A percentile compares a stretch with the other conserved stretches of the same genome.
Conservation (phyloP, 2,888 invertebrate species). For the Hypena proboscidalis region DNA sequence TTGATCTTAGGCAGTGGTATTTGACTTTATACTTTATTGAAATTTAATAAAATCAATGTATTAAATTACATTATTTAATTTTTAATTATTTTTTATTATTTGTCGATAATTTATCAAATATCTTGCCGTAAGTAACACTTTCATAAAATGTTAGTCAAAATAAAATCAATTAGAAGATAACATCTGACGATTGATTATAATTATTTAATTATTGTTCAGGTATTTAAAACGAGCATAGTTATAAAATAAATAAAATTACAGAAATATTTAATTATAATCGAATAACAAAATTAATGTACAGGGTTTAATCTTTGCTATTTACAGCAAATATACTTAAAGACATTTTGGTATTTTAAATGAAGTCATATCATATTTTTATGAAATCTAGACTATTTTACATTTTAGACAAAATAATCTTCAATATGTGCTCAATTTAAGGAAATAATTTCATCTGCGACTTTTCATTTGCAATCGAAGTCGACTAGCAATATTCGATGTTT, state of each 20-base stretch:
- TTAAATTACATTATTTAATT: not conserved
- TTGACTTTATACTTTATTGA: not conserved
- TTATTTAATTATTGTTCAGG: constrained; percentile 1
- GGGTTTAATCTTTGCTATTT: no score
- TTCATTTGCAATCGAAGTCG: no score
- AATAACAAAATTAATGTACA: no score
- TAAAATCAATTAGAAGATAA: constrained; percentile 9
- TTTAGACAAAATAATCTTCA: no score
- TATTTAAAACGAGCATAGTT: no score
- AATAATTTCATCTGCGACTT: no score
- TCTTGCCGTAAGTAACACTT: constrained; percentile 27
- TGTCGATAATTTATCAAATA: no score
- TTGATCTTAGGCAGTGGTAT: constrained; percentile 1
- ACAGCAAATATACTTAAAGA: not conserved
- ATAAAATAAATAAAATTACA: constrained; percentile 10
- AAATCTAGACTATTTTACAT: not conserved
- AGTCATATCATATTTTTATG: not conserved
- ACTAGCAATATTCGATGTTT: not conserved
- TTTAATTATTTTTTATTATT: not conserved
- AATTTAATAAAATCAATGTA: no score
- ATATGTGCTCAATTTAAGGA: no score
- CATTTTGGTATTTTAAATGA: not conserved
- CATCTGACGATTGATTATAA: constrained; percentile 6
- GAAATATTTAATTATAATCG: not conserved
- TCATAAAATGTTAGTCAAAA: constrained; percentile 11